These are phyloP conservation scores for Periophthalmus modestus DNA, from an alignment of 2,113 vertebrate species.

Conservation along the genomic window DNA sequence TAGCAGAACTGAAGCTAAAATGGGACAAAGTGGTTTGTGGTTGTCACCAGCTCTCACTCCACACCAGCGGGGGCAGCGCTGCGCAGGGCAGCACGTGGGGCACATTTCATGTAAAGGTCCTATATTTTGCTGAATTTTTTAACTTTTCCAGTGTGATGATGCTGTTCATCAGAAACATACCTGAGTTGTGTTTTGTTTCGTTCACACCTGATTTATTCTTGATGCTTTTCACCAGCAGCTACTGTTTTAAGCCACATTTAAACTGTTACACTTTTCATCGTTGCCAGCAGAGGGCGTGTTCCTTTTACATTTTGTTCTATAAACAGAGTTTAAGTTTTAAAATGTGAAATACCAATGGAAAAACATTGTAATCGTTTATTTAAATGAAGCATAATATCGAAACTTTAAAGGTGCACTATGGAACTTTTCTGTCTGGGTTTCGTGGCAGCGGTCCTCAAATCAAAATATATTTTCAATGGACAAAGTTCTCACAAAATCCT, in stretches of 20 bases:
- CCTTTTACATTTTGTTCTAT: background rate
- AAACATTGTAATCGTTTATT: background rate
- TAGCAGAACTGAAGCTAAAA: background rate
- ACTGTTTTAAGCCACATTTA: background rate
- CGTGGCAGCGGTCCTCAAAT: too few species aligned
- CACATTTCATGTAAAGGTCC: background rate
- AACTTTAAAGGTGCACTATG: background rate
- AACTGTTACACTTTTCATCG: background rate
- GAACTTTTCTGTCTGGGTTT: too few species aligned
- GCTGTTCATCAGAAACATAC: background rate
- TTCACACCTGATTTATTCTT: background rate
- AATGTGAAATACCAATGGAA: background rate
- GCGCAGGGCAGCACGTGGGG: too few species aligned
- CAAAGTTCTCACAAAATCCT: too few species aligned
- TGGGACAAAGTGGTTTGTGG: slow-evolving; percentile 6
- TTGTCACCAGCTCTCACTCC: background rate
- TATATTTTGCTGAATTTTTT: background rate
- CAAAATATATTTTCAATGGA: too few species aligned
- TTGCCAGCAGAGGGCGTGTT: slow-evolving; percentile 1
- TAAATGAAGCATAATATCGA: too few species aligned
- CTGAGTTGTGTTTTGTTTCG: background rate
- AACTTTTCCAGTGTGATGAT: background rate
- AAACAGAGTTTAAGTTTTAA: background rate
- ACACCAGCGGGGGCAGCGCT: background rate
- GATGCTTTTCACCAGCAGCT: background rate